A percentile compares a stretch with the other conserved stretches of the same genome.
These are phyloP conservation scores for Eidolon dupreanum DNA, from an alignment of 2,797 vertebrate genomes.

Conservation along the genomic window DNA sequence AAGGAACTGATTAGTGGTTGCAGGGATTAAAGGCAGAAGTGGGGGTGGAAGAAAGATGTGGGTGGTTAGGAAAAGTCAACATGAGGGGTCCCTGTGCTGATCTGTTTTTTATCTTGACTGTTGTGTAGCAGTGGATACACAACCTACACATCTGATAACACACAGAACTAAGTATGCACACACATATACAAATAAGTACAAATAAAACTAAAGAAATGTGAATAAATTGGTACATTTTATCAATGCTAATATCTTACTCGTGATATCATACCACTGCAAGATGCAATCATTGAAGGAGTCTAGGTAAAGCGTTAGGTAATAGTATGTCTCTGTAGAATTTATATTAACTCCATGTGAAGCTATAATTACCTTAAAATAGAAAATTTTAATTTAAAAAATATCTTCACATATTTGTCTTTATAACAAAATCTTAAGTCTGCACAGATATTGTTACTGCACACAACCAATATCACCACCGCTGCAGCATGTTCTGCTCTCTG, in stretches of 20 bases:
- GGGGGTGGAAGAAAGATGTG: not conserved
- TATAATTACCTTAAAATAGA: not conserved
- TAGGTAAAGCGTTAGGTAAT: not conserved
- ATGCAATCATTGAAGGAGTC: not conserved
- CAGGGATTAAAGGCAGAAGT: too few species aligned
- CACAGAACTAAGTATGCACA: not conserved
- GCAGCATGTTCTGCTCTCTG: not conserved
- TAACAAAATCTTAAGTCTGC: not conserved
- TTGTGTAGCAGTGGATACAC: not conserved
- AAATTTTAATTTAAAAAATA: not conserved
- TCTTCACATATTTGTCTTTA: not conserved
- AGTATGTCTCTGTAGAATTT: not conserved
- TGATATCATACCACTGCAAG: not conserved
- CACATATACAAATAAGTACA: not conserved
- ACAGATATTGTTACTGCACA: not conserved
- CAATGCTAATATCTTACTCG: not conserved
- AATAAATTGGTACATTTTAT: not conserved
- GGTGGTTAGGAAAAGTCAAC: not conserved
- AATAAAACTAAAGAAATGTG: not conserved
- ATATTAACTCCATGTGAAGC: not conserved
- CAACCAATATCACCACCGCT: not conserved
- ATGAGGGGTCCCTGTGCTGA: not conserved
- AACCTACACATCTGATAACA: not conserved
- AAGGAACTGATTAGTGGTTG: not conserved
- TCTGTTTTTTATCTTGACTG: not conserved